Evolutionary conservation across 1,140 invertebrate genomes (phyloP), one percentile per base, ranked within the genome.

Genomic region (Cylas formicarius): DNA sequence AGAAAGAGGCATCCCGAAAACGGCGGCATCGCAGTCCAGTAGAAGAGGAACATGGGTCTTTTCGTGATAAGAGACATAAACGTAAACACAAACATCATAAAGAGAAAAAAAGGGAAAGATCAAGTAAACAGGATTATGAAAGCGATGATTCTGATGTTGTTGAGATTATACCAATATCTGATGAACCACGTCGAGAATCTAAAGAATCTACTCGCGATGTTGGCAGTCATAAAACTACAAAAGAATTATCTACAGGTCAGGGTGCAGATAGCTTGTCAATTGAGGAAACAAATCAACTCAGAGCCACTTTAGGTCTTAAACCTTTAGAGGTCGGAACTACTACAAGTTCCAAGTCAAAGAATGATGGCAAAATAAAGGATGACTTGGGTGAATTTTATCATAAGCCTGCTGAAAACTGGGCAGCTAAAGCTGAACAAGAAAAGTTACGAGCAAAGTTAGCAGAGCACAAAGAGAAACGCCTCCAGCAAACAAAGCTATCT

Each of bases 291-390:
- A 96, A 97, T 67, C 86, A 84, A 58, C 64, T 97, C 0, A 72
- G 94, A 60, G 87, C 88, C 4, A 93, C 96, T 62, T 73, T 99
- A 10, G 94, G 94, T 2, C 69, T 98, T 2, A 95, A 95, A 63
- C 95, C 94, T 4, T 68, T 98, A 1, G 83, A 95, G 58, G 68
- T 90, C 4, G 70, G 73, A 37, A 56, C 55, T 31, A 65, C 53
- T 44, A 69, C 64, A 8, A 32, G n/a, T 52, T 63, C 42, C 34
- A 46, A 49, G 45, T 39, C 16, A 57, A 63, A 60, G 31, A 72
- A 74, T 44, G 70, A 74, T 53, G 64, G 71, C 0, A 68, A 71
- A 33, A 69, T 72, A 21, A 86, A 84, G 55, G 84, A 84, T 63
- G 86, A 87, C 60, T 75, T 86, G 62, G 85, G 87, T 33, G 87